Percentiles rank a stretch among this genome's conserved stretches.
Conservation (phyloP, 2,888 invertebrate species). For the Agrochola circellaris region DNA sequence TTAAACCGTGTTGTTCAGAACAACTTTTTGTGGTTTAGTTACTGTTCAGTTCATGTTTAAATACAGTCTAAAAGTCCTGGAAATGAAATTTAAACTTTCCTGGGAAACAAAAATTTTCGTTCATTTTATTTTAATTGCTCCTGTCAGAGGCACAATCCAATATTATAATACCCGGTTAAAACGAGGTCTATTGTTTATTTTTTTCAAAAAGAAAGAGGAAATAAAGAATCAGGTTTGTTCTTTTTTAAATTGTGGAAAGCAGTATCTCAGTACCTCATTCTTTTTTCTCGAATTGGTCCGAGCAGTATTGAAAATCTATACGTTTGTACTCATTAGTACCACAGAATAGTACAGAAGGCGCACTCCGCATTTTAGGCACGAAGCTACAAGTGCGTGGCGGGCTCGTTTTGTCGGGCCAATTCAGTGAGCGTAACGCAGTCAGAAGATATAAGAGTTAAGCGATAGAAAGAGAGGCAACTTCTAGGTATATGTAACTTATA, state of each 20-base stretch:
- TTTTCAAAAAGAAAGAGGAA: background rate
- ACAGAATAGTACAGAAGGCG: no score
- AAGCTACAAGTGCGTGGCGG: no score
- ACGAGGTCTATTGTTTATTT: background rate
- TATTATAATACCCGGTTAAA: background rate
- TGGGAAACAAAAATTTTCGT: constrained; percentile 10
- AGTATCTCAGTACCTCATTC: background rate
- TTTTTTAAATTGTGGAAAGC: background rate
- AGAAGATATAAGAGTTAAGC: no score
- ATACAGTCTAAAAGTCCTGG: constrained; percentile 1
- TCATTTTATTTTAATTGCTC: constrained; percentile 12
- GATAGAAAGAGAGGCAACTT: no score
- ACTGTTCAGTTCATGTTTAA: constrained; percentile 4
- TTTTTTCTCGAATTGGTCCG: background rate
- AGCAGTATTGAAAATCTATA: background rate
- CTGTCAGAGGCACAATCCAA: constrained; percentile 17
- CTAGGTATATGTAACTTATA: no score
- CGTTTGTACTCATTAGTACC: no score
- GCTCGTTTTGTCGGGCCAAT: no score
- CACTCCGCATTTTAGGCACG: no score
- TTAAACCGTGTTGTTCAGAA: background rate
- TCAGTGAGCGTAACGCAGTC: no score
- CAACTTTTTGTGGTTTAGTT: constrained; percentile 6
- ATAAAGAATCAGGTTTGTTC: background rate
- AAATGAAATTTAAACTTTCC: constrained; percentile 14